Base-by-base conservation (phyloP, 2,888 invertebrate species). In the Platycheirus albimanus region DNA sequence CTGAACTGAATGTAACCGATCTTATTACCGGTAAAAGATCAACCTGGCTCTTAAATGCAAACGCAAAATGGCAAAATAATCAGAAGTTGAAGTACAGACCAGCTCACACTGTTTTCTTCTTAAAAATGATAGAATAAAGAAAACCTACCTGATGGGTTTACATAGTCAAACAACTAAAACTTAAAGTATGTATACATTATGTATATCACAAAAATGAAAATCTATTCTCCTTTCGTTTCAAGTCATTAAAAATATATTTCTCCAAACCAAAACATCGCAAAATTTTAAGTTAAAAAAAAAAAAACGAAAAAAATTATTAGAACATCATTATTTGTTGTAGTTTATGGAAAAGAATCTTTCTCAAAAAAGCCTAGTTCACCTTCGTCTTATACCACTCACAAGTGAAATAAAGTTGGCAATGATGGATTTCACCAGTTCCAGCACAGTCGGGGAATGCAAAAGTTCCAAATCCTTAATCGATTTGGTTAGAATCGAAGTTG, bases 271-370 rank as follows among this genome's bases (percentile, higher is more conserved):
- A 54, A 20, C 36, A 47, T 28, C 2, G 19, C 7, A 20, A 80
- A 80, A 80, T 80, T 75, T 47, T 33, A 8, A 61, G 71, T 76
- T 33, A 58, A 52, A 38, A 41, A 28, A 49, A 17, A 36, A 66
- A 47, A 49, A 30, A 56, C n/a, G n/a, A 56, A 63, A 56, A 17
- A 43, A 28, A 33, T 28, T 30, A 11, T 30, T 7, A n/a, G n/a
- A n/a, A n/a, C n/a, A n/a, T n/a, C n/a, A n/a, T n/a, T n/a, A n/a
- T 17, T 64, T 41, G 15, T n/a, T 43, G 19, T 45, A 19, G 61
- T 76, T 71, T 81, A 81, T 81, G 80, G 80, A 81, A 81, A 81
- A 47, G n/a, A 76, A 28, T 28, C 41, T n/a, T 41, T 58, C 78
- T 66, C 10, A 52, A 24, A 1, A 41, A 45, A 66, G 6, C 5